phyloP scores from a whole-genome alignment of 1,140 invertebrate genomes.

The Littorina saxatilis region DNA sequence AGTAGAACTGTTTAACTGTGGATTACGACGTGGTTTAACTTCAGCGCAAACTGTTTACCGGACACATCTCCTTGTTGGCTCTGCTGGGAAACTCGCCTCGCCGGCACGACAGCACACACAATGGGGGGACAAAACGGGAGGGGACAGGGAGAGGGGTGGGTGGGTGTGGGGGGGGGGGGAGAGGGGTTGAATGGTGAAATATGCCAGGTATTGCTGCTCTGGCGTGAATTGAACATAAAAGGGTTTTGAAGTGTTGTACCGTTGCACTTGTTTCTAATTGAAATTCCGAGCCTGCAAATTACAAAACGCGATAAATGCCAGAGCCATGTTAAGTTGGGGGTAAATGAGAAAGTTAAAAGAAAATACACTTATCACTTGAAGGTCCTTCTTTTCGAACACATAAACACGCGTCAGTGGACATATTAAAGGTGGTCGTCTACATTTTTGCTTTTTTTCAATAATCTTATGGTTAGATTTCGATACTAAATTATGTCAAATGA shows the following conservation, averaged over 20 bases:
- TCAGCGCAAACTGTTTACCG: conserved; percentile 17
- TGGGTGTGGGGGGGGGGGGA: background rate
- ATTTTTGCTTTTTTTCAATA: too few species aligned
- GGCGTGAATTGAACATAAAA: background rate
- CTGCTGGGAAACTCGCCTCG: background rate
- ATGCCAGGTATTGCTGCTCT: background rate
- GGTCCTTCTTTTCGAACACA: too few species aligned
- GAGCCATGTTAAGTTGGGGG: too few species aligned
- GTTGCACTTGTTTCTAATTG: background rate
- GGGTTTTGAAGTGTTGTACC: background rate
- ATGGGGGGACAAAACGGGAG: background rate
- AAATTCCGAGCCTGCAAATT: conserved; percentile 11
- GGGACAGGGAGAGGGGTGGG: background rate
- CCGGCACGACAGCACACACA: background rate
- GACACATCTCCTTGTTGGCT: conserved; percentile 17
- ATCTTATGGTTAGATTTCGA: too few species aligned
- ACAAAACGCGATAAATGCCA: too few species aligned
- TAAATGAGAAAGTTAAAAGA: too few species aligned
- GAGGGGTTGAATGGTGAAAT: background rate
- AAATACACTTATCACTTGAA: too few species aligned
- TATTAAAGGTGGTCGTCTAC: too few species aligned
- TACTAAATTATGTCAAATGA: too few species aligned
- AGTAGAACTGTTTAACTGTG: background rate
- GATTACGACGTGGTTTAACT: conserved; percentile 20
- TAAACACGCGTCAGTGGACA: too few species aligned